phyloP scores from a whole-genome alignment of 2,797 vertebrate species.

The Xiphorhynchus erythropygius region DNA sequence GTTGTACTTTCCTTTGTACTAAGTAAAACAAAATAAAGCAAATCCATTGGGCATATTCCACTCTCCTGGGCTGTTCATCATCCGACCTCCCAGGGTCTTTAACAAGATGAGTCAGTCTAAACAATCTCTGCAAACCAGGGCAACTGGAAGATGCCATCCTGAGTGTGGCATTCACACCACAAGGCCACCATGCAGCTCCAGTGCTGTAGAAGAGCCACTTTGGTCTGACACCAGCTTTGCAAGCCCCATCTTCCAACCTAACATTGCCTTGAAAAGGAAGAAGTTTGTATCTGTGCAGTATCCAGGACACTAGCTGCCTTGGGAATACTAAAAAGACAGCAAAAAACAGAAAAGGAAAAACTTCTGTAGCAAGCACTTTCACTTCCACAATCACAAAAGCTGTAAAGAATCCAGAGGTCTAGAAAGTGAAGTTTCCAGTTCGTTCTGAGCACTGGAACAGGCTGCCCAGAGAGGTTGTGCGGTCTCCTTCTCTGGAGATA shows the following conservation, averaged over 20 bases:
- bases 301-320: neutral
- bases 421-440: neutral
- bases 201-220: accelerated
- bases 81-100: neutral
- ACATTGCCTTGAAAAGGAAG: neutral
- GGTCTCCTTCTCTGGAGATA: neutral
- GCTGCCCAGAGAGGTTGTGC: neutral
- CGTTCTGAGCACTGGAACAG: neutral
- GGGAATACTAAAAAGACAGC: neutral
- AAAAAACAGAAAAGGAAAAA: neutral
- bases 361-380: neutral
- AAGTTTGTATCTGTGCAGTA: neutral
- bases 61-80: neutral
- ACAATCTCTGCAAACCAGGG: neutral
- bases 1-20: neutral
- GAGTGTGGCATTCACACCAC: accelerated
- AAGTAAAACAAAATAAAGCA: neutral
- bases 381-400: neutral
- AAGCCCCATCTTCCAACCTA: neutral
- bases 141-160: neutral
- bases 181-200: neutral
- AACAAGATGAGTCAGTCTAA: neutral
- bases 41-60: neutral
- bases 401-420: neutral
- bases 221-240: neutral